Conservation (phyloP, 2,888 invertebrate genomes). For the Oscheius onirici region DNA sequence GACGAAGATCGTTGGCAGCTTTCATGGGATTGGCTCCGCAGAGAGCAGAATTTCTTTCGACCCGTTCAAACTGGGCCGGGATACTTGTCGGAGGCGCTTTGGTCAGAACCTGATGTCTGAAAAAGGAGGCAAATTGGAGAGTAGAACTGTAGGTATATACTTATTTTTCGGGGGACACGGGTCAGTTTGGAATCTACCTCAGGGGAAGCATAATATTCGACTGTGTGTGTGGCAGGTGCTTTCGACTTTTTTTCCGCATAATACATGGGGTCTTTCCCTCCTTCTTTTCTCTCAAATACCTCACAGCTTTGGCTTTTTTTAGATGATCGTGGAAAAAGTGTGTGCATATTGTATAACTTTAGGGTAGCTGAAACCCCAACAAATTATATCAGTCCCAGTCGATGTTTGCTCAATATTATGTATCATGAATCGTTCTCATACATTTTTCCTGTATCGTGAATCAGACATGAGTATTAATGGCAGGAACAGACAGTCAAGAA, state of each 20-base stretch:
- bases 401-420: too few species aligned
- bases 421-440: not conserved
- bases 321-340: conserved; percentile 13
- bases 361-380: not conserved
- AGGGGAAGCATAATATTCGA: not conserved
- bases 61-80: not conserved
- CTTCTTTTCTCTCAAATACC: not conserved
- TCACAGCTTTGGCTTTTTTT: not conserved
- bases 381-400: not conserved
- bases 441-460: too few species aligned
- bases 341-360: conserved; percentile 1
- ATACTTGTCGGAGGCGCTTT: not conserved
- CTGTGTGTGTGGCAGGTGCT: conserved; percentile 3
- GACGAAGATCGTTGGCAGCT: not conserved
- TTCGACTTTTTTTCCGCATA: not conserved
- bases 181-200: conserved; percentile 2
- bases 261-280: too few species aligned
- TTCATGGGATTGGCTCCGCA: conserved; percentile 2
- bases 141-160: too few species aligned
- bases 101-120: conserved; percentile 2
- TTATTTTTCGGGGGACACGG: not conserved
- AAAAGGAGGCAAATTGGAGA: not conserved
- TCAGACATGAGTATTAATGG: too few species aligned
- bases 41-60: not conserved
- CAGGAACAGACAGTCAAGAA: too few species aligned